Conservation (phyloP, 2,113 vertebrate genomes). For the Sigmodon hispidus region DNA sequence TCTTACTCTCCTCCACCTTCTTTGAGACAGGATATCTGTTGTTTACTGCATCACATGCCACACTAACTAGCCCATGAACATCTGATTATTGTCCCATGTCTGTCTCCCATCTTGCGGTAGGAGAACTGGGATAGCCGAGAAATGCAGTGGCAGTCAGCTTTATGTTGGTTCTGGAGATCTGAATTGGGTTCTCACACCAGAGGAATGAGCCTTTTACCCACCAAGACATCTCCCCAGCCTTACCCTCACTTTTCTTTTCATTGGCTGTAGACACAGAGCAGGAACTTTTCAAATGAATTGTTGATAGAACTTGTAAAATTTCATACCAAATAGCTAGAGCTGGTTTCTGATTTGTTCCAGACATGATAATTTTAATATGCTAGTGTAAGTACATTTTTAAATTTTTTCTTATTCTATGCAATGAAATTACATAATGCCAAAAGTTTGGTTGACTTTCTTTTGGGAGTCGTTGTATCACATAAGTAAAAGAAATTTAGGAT, state of each 20-base stretch:
- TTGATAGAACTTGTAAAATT: constrained; percentile 13
- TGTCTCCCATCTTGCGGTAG: neutral
- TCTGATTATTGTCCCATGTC: neutral
- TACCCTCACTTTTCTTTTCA: neutral
- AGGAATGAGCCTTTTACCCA: neutral
- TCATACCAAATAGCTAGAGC: neutral
- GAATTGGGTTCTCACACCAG: neutral
- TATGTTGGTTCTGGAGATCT: neutral
- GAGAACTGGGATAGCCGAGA: no score
- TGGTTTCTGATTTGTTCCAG: constrained; percentile 32
- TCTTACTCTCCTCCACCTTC: neutral
- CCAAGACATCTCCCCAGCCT: neutral
- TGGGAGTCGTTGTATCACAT: constrained; percentile 40
- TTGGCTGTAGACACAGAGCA: neutral
- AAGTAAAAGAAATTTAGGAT: constrained; percentile 40
- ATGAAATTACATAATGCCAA: constrained; percentile 29
- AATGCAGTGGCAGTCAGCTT: no score
- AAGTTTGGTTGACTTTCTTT: constrained; percentile 7
- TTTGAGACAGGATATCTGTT: no score
- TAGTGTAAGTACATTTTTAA: neutral
- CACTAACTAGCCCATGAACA: neutral
- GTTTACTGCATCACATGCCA: neutral
- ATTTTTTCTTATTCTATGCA: neutral
- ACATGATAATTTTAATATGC: constrained; percentile 24
- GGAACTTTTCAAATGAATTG: neutral